Evolutionary conservation across 2,797 vertebrate genomes (phyloP).

Genomic region (Sitta carolinensis): DNA sequence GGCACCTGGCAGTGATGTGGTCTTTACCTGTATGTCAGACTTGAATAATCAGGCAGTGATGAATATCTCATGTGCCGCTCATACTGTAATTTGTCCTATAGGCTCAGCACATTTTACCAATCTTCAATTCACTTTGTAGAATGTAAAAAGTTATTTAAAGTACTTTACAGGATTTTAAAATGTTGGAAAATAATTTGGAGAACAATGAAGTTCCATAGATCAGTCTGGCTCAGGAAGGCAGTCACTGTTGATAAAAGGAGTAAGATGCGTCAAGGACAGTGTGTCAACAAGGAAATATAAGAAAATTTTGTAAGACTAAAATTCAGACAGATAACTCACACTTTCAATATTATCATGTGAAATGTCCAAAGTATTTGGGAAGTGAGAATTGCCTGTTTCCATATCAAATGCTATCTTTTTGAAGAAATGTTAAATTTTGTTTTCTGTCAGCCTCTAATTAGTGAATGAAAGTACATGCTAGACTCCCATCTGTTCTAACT

Average conservation of each 20-base stretch:
- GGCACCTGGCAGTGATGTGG: fast-evolving
- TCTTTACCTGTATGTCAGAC: not conserved
- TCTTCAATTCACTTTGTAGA: not conserved
- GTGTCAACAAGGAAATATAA: not conserved
- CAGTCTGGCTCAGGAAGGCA: not conserved
- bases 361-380: not conserved
- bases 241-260: not conserved
- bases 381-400: not conserved
- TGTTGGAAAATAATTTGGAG: not conserved
- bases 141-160: not conserved
- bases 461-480: not conserved
- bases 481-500: not conserved
- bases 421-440: not conserved
- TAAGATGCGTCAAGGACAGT: not conserved
- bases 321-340: not conserved
- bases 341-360: not conserved
- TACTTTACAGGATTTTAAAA: not conserved
- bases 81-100: not conserved
- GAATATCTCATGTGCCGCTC: not conserved
- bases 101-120: not conserved
- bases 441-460: not conserved
- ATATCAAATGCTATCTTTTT: not conserved
- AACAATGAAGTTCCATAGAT: not conserved
- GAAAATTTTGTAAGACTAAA: not conserved
- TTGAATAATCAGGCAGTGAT: not conserved